A percentile compares a stretch with the other conserved stretches of the same genome.
Evolutionary conservation across 30 jellyfish, hydroid and myxozoan species (phyloP).

Genomic region (Hydractinia echinata): DNA sequence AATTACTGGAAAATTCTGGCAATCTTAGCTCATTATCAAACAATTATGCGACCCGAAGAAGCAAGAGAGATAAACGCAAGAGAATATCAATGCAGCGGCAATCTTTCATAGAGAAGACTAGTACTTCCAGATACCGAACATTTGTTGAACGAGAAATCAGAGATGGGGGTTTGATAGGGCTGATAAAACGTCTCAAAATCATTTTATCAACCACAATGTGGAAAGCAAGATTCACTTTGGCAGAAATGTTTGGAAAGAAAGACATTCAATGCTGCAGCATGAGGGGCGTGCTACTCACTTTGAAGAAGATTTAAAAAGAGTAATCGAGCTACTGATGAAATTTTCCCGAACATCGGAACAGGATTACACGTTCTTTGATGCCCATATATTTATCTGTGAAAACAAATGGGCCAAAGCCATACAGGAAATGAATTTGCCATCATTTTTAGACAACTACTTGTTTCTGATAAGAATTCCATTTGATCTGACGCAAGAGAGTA

Average conservation of each 20-base stretch:
- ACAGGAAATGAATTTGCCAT: conserved; percentile 82
- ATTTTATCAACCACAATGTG: conserved; percentile 58
- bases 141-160: conserved; percentile 82
- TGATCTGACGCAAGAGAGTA: conserved; percentile 72
- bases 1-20: conserved; percentile 12
- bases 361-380: not conserved
- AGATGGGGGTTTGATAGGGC: conserved; percentile 57
- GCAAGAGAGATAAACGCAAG: conserved; percentile 26
- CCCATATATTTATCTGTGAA: not conserved
- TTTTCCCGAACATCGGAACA: not conserved
- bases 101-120: conserved; percentile 52
- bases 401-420: conserved; percentile 31
- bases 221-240: conserved; percentile 41
- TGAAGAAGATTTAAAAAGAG: not conserved
- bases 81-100: conserved; percentile 26
- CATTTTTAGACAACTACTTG: conserved; percentile 69
- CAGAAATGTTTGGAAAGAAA: not conserved
- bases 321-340: not conserved
- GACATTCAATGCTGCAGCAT: not conserved
- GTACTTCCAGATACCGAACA: conserved; percentile 82
- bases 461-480: conserved; percentile 64
- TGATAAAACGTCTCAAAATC: conserved; percentile 43
- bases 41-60: conserved; percentile 13
- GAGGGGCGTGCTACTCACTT: not conserved
- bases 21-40: conserved; percentile 2